Percentiles rank a stretch among this genome's conserved stretches.
Evolutionary conservation across 2,888 invertebrate species (phyloP).

Genomic region (Scaptomyza reducta): DNA sequence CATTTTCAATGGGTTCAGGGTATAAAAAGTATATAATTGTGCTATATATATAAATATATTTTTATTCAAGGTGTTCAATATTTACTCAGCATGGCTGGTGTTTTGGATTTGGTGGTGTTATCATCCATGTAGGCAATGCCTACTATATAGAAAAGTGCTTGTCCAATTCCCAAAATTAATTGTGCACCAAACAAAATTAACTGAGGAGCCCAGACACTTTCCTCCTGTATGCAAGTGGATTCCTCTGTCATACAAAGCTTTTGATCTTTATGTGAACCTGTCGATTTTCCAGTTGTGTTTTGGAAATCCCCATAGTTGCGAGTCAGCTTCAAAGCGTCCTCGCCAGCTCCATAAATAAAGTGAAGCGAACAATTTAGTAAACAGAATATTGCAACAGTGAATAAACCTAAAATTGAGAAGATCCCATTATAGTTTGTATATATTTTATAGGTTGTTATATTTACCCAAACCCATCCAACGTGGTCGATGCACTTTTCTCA

Average conservation of each 20-base stretch:
- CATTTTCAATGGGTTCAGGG: no score
- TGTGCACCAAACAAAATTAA: constrained; percentile 87
- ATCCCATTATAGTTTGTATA: not conserved
- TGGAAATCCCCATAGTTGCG: constrained; percentile 85
- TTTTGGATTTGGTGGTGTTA: constrained; percentile 88
- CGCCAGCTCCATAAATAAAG: constrained; percentile 88
- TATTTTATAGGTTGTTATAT: not conserved
- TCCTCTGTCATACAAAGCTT: constrained; percentile 46
- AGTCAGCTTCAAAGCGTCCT: constrained; percentile 87
- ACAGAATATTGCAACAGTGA: constrained; percentile 87
- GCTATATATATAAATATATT: not conserved
- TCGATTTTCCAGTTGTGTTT: constrained; percentile 78
- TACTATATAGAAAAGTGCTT: constrained; percentile 87
- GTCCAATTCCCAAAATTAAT: constrained; percentile 88
- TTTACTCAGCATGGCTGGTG: constrained; percentile 88
- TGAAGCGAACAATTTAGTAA: constrained; percentile 88
- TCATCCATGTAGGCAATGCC: constrained; percentile 90
- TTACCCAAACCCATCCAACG: constrained; percentile 88
- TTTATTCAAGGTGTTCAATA: not conserved
- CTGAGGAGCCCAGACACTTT: constrained; percentile 85
- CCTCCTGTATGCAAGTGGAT: constrained; percentile 43
- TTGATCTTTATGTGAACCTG: constrained; percentile 8
- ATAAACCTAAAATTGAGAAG: constrained; percentile 81
- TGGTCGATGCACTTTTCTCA: constrained; percentile 88
- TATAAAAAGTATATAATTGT: not conserved